These are phyloP conservation scores for Chloroceryle inda DNA, from an alignment of 2,797 vertebrate species.

Conservation along the genomic window DNA sequence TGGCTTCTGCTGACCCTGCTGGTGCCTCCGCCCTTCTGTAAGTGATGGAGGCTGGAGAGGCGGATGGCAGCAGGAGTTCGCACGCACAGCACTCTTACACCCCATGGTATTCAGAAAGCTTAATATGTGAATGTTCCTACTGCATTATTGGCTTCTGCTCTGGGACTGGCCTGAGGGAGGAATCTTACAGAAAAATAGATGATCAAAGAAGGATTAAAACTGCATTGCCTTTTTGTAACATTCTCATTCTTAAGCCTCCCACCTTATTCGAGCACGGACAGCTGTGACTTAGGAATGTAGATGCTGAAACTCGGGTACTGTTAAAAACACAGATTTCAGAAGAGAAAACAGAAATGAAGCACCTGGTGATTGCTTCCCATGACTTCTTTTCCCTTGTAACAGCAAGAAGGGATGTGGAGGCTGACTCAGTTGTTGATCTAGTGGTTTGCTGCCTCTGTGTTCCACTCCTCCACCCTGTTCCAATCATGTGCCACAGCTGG, in stretches of 20 bases:
- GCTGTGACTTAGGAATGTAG: neutral
- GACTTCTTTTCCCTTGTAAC: neutral
- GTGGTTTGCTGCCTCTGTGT: neutral
- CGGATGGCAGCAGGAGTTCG: neutral
- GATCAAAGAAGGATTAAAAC: constrained; percentile 4
- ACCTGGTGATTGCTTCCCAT: neutral
- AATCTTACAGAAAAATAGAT: neutral
- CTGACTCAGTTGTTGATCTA: neutral
- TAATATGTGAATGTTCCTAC: neutral
- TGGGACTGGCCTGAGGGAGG: neutral
- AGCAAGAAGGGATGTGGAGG: neutral
- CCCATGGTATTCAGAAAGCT: neutral
- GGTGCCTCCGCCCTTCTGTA: neutral
- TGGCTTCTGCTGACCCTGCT: neutral
- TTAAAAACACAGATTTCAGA: constrained; percentile 2
- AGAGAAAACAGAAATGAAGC: neutral
- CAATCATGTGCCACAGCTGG: neutral
- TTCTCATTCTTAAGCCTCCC: neutral
- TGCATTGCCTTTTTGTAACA: neutral
- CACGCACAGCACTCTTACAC: neutral
- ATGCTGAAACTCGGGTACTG: neutral
- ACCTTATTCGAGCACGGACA: neutral
- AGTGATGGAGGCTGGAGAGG: neutral
- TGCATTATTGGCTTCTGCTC: constrained; percentile 13
- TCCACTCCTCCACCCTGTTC: neutral